A percentile compares a stretch with the other conserved stretches of the same genome.
These are phyloP conservation scores for Intellagama lesueurii DNA, from an alignment of 2,797 vertebrate species.

Conservation along the genomic window DNA sequence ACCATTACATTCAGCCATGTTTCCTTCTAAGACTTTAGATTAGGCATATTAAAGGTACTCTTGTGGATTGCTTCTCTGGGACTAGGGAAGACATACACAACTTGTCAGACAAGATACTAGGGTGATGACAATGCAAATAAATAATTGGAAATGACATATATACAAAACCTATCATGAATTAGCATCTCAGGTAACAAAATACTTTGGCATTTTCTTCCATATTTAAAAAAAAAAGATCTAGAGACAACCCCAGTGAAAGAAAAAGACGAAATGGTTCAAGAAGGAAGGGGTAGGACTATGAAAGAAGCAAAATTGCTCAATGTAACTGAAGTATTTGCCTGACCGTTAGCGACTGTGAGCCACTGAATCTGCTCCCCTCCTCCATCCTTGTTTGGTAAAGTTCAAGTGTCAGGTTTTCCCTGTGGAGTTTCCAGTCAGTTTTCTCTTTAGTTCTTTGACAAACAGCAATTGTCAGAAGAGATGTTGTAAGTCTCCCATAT, in stretches of 20 bases:
- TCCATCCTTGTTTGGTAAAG: not conserved
- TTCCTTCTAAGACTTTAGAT: too few relatives aligned
- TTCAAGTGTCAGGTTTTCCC: slow-evolving; percentile 37
- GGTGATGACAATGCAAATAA: not conserved
- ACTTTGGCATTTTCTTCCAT: not conserved
- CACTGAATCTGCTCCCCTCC: not conserved
- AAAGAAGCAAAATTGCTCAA: slow-evolving; percentile 54
- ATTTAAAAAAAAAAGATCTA: not conserved
- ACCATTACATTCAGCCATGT: too few relatives aligned
- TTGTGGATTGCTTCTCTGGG: too few relatives aligned
- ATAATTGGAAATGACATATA: not conserved
- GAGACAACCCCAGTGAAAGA: not conserved
- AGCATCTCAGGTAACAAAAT: not conserved
- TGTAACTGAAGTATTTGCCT: slow-evolving; percentile 59
- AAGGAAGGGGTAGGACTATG: not conserved
- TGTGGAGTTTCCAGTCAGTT: slow-evolving; percentile 40
- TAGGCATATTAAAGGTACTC: too few relatives aligned
- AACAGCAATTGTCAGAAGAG: slow-evolving; percentile 22
- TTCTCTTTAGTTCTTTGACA: slow-evolving; percentile 37
- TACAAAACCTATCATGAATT: not conserved
- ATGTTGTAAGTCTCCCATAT: slow-evolving; percentile 39
- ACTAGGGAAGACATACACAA: not conserved
- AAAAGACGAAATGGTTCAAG: not conserved
- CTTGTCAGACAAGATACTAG: not conserved
- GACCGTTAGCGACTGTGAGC: slow-evolving; percentile 51